Evolutionary conservation across 64 coral and sea anemone genomes (phyloP), one percentile per base, ranked within the genome.

Genomic region (Montipora efflorescens): DNA sequence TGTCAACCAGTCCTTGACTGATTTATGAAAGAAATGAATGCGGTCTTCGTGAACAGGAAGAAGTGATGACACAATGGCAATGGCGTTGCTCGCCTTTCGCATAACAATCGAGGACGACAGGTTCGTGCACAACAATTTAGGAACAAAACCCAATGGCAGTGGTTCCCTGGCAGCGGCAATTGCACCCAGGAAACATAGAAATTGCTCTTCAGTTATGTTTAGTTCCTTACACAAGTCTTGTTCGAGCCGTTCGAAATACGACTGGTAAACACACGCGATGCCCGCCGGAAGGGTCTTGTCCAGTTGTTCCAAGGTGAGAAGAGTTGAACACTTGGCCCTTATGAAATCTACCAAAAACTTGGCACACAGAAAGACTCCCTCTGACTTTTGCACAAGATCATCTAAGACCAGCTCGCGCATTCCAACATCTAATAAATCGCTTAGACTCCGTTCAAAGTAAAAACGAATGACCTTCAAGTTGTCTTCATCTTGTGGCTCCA

Each of bases 1-100:
- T 20, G 48, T 79, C 48, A 79, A 79, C 78, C 78, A 79, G 78
- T 79, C 78, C 49, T 20, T 53, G 51, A 79, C 78, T 21, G 78
- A 79, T 49, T 79, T 79, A 49, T 79, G 88, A 79, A 90, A 79
- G 44, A 69, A 43, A 5, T 46, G 47, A 46, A 90, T 20, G n/a
- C 78, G 55, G 22, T 77, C 88, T 80, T 90, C 50, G 5, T 8
- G 48, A 20, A 79, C 51, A 22, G 78, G 78, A 19, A 79, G 78
- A 51, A 79, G 48, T 20, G 78, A 51, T 9, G 78, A 79, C 7
- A 79, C 16, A 18, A 13, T 7, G 8, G 5, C 3, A 55, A 79
- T 57, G 8, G 88, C 88, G 14, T 50, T 69, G 19, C 7, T 5
- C 49, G 55, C 48, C 21, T 55, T 79, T 10, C 47, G 36, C 36